Evolutionary conservation across 2,113 vertebrate genomes (phyloP), one percentile per base, ranked within the genome.

Genomic region (Dolichallabes microphthalmus): DNA sequence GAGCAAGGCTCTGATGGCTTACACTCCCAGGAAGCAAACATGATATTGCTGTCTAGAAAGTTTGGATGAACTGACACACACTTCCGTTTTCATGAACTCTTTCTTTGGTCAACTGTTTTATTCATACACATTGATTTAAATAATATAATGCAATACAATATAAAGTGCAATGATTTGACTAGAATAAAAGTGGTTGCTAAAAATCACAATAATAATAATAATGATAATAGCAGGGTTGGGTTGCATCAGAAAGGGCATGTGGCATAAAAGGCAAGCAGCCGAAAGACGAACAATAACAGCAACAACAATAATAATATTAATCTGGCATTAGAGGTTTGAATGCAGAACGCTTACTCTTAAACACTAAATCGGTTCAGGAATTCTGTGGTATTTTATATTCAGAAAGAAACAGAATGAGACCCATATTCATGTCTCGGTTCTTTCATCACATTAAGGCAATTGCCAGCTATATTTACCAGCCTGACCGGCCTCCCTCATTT

Each of bases 401-500:
- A 32, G 4, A 55, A 32, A 13, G 39, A 66, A 52, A 22, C 30
- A 19, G 30, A 4, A 27, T 55, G 64, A 69, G 32, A 27, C 32
- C 76, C 22, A 30, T 35, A 55, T 78, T 60, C 17, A 32, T 3
- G 0, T 27, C 12, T 22, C 27, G n/a, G 19, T 50, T 17, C 10
- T 10, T 14, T 66, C 39, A 68, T 55, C 66, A 57, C 52, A 58
- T 64, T 81, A 32, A 82, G 35, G 66, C 17, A 35, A n/a, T 71
- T 32, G n/a, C 1, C 19, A 55, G 80, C 52, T 69, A 69, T 57
- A 82, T 82, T 82, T 82, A 69, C 20, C 64, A 57, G 22, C 20
- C 66, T 71, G 81, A 52, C 81, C 32, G 66, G 8, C 27, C 35
- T 63, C 25, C 4, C 55, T 84, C 82, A 61, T 83, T 83, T 83